These are phyloP conservation scores for Epinotia bilunana DNA, from an alignment of 2,888 invertebrate genomes.

Conservation along the genomic window DNA sequence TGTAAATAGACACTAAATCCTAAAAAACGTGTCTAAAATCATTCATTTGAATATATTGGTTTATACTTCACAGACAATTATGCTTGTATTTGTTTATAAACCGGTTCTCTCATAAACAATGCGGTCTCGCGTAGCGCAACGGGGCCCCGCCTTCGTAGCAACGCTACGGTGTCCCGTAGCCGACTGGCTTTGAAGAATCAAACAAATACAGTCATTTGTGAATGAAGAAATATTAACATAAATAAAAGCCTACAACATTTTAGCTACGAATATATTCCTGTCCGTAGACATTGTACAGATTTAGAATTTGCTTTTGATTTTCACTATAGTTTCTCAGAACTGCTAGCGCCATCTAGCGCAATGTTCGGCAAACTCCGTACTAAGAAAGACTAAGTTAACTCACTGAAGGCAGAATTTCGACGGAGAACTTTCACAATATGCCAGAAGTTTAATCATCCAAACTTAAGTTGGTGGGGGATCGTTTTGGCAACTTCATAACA, in stretches of 20 bases:
- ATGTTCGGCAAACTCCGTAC: background rate
- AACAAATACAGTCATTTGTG: background rate
- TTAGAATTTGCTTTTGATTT: slow-evolving; percentile 1
- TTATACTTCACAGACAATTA: background rate
- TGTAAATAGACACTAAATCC: background rate
- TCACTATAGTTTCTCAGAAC: slow-evolving; percentile 8
- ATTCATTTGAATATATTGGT: background rate
- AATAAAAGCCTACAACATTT: background rate
- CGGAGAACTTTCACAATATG: slow-evolving; percentile 11
- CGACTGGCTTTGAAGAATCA: slow-evolving; percentile 14
- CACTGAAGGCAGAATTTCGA: slow-evolving; percentile 10
- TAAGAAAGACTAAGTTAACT: slow-evolving; percentile 4
- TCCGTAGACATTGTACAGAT: background rate
- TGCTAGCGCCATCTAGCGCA: slow-evolving; percentile 30
- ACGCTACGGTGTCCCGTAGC: slow-evolving; percentile 39
- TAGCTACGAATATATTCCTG: background rate
- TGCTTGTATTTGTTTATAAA: background rate
- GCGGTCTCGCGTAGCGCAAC: slow-evolving; percentile 12
- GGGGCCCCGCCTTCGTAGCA: slow-evolving; percentile 24
- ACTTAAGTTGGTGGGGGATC: slow-evolving; percentile 11
- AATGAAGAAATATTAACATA: background rate
- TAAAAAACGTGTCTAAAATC: background rate
- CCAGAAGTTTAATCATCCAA: slow-evolving; percentile 24
- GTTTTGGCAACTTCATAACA: background rate
- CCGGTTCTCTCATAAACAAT: slow-evolving; percentile 10